A percentile compares a stretch with the other conserved stretches of the same genome.
These are phyloP conservation scores for Emesis furor DNA, from an alignment of 2,888 invertebrate genomes.

Conservation along the genomic window DNA sequence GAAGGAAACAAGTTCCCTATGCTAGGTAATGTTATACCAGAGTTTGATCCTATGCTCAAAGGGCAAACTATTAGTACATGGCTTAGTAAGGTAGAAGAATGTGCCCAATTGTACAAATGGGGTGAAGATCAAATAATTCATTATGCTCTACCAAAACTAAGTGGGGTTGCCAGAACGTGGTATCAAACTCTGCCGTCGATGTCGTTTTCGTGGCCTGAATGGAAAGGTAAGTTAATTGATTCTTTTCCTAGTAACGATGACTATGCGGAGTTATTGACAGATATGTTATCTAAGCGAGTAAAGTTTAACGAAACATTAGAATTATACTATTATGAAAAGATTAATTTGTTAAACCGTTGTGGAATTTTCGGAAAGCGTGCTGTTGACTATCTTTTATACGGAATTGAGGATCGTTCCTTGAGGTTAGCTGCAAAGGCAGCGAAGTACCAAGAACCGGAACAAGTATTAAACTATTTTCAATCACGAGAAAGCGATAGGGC, in stretches of 20 bases:
- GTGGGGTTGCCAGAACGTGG: too few relatives aligned
- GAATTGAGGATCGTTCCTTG: conserved; percentile 68
- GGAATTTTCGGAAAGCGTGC: conserved; percentile 61
- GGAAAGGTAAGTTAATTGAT: conserved; percentile 63
- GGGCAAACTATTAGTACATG: too few relatives aligned
- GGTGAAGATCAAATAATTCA: too few relatives aligned
- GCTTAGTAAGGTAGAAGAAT: too few relatives aligned
- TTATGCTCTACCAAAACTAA: too few relatives aligned
- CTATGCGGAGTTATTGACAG: conserved; percentile 66
- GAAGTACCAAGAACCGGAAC: conserved; percentile 23
- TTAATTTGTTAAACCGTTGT: conserved; percentile 69
- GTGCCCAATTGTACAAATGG: too few relatives aligned
- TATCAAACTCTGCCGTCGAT: conserved; percentile 58
- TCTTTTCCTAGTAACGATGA: conserved; percentile 66
- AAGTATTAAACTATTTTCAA: conserved; percentile 28
- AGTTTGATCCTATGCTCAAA: too few relatives aligned
- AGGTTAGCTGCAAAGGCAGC: conserved; percentile 57
- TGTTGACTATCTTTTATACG: conserved; percentile 70
- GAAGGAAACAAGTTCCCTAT: too few relatives aligned
- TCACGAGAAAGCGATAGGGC: conserved; percentile 38
- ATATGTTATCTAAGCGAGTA: conserved; percentile 65
- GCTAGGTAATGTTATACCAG: too few relatives aligned
- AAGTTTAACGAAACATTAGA: conserved; percentile 59
- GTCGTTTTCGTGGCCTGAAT: conserved; percentile 66
- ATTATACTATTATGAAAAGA: conserved; percentile 65